These are phyloP conservation scores for Trichopria drosophilae DNA, from an alignment of 2,888 invertebrate genomes.

Conservation along the genomic window DNA sequence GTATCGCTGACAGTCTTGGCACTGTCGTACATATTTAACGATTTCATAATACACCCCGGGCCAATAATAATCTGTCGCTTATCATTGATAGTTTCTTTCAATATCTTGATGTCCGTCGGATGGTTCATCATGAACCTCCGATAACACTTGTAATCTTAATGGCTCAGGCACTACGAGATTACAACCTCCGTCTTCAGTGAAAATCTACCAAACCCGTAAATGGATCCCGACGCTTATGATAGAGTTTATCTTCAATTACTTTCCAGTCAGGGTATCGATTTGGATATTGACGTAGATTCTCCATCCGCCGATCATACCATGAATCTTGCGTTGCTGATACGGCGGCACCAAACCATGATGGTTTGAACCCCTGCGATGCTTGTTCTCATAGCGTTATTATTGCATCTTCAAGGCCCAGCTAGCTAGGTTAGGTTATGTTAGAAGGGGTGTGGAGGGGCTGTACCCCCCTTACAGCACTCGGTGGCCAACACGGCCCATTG, in stretches of 20 bases:
- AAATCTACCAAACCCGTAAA: background rate
- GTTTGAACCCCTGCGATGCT: constrained; percentile 26
- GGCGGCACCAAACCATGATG: constrained; percentile 26
- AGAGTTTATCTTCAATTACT: constrained; percentile 6
- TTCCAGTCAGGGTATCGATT: constrained; percentile 16
- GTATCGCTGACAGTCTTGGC: constrained; percentile 24
- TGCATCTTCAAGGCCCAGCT: constrained; percentile 30
- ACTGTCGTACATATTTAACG: constrained; percentile 26
- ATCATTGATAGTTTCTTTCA: constrained; percentile 29
- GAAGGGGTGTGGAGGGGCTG: too few relatives aligned
- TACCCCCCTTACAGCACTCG: too few relatives aligned
- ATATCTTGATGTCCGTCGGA: constrained; percentile 33
- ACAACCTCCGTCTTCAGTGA: constrained; percentile 13
- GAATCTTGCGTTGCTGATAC: too few relatives aligned
- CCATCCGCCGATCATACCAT: constrained; percentile 19
- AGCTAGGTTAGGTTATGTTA: too few relatives aligned
- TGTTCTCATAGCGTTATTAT: constrained; percentile 25
- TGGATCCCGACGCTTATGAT: background rate
- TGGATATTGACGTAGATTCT: constrained; percentile 1
- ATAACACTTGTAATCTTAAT: background rate
- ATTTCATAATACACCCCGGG: constrained; percentile 32
- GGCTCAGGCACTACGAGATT: constrained; percentile 23
- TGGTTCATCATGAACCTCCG: constrained; percentile 24
- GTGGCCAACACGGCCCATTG: too few relatives aligned
- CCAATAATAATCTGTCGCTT: constrained; percentile 32